Evolutionary conservation across 2,113 vertebrate species (phyloP), one percentile per base, ranked within the genome.

Genomic region (Pangasianodon hypophthalmus): DNA sequence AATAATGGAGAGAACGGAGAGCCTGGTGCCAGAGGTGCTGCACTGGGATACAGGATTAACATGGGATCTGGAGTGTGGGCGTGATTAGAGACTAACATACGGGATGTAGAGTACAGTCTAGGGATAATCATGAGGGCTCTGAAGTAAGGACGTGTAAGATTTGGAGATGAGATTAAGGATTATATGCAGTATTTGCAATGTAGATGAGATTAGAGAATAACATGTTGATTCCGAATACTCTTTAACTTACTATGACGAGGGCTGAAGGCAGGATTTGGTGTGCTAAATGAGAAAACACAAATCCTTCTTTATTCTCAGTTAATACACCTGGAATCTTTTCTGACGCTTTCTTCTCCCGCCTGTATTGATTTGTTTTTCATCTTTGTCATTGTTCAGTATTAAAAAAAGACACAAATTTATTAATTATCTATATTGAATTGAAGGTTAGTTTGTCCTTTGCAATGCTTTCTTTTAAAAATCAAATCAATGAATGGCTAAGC

Each of bases 1-100:
- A 97, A 93, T 87, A 97, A 97, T 26, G 98, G 97, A 14, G 95
- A 96, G 84, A 98, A 98, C 1, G 98, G 98, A 52, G 95, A 96
- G 37, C 98, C 98, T 0, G 98, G 98, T 95, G 96, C 96, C 92
- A 95, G 97, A 97, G 97, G 97, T 98, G 56, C 83, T 84, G 37
- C 41, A 81, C 46, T 16, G 13, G 7, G 21, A 26, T 44, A 13
- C 50, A 2, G 84, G n/a, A 41, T 54, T 73, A 87, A 24, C 16
- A 16, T 26, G 21, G 19, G 11, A 75, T 58, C 18, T 77, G 48
- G 19, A 8, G 85, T 69, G 32, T 41, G 75, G 52, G 60, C 21
- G 41, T 44, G 58, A 88, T 80, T 48, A 87, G 50, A 56, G 29
- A 44, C 41, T 44, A 46, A 7, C 50, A 44, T 44, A 73, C 16